phyloP scores from a whole-genome alignment of 1,140 invertebrate genomes.

The Oryctes rhinoceros region DNA sequence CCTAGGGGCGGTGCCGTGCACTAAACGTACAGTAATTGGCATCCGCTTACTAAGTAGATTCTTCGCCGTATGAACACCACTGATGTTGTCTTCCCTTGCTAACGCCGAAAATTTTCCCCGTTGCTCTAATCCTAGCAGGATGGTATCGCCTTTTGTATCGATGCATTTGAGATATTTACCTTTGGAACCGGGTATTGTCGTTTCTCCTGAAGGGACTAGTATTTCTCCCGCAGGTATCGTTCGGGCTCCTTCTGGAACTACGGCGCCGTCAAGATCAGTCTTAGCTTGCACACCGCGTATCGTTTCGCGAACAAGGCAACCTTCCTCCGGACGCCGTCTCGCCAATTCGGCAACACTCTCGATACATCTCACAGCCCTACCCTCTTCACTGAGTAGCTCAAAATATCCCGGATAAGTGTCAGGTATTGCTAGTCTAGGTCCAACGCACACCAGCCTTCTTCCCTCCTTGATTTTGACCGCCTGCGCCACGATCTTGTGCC shows the following conservation, averaged over 20 bases:
- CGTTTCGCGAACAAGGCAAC: slow-evolving; percentile 85
- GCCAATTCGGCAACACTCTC: slow-evolving; percentile 86
- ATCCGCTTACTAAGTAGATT: slow-evolving; percentile 87
- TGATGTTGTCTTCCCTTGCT: slow-evolving; percentile 90
- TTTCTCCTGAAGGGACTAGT: slow-evolving; percentile 69
- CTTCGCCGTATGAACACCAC: slow-evolving; percentile 87
- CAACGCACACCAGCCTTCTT: slow-evolving; percentile 76
- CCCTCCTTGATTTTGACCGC: slow-evolving; percentile 92
- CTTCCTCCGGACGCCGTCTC: slow-evolving; percentile 76
- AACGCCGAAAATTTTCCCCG: slow-evolving; percentile 89
- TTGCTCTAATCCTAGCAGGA: slow-evolving; percentile 85
- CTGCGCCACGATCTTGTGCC: slow-evolving; percentile 87
- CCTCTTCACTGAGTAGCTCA: slow-evolving; percentile 93
- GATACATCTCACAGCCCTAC: slow-evolving; percentile 86
- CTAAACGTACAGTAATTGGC: slow-evolving; percentile 89
- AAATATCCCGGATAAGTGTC: slow-evolving; percentile 92
- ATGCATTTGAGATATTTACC: slow-evolving; percentile 86
- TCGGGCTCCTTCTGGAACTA: slow-evolving; percentile 76
- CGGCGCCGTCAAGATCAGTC: slow-evolving; percentile 70
- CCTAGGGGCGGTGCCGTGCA: slow-evolving; percentile 84
- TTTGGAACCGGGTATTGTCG: slow-evolving; percentile 75
- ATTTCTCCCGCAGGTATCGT: slow-evolving; percentile 78
- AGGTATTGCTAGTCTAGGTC: slow-evolving; percentile 87
- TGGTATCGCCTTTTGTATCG: slow-evolving; percentile 83
- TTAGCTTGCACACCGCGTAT: slow-evolving; percentile 81